Percentiles rank a stretch among this genome's conserved stretches.
Conservation (phyloP, 2,888 invertebrate species). For the Ormyrus rosae region DNA sequence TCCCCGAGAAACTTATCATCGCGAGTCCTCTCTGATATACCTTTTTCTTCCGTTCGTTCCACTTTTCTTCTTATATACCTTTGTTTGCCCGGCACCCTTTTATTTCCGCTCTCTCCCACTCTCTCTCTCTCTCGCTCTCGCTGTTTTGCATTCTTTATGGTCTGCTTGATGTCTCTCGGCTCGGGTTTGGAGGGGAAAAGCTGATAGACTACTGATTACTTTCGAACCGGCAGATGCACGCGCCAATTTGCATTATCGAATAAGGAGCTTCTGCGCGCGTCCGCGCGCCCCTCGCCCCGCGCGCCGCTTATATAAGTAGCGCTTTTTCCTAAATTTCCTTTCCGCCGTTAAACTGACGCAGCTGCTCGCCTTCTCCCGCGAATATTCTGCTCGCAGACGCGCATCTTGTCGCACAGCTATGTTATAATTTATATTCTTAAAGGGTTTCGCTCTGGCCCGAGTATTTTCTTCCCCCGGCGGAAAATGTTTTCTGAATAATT, state of each 20-base stretch:
- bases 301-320: background rate
- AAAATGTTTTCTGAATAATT: slow-evolving; percentile 1
- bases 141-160: slow-evolving; percentile 37
- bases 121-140: background rate
- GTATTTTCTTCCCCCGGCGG: background rate
- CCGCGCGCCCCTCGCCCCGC: slow-evolving; percentile 2
- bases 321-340: background rate
- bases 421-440: background rate
- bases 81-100: slow-evolving; percentile 15
- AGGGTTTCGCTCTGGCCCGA: too few species aligned
- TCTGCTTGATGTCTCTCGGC: background rate
- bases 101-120: background rate
- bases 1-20: slow-evolving; percentile 33
- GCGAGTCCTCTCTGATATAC: slow-evolving; percentile 14
- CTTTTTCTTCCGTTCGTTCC: background rate
- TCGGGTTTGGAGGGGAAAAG: background rate
- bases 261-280: slow-evolving; percentile 11
- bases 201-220: slow-evolving; percentile 54
- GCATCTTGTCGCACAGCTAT: background rate
- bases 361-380: slow-evolving; percentile 13
- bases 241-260: slow-evolving; percentile 51
- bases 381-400: slow-evolving; percentile 21
- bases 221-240: slow-evolving; percentile 27
- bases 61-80: background rate
- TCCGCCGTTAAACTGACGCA: slow-evolving; percentile 12